These are phyloP conservation scores for Tauraco hartlaubi DNA, from an alignment of 2,797 vertebrate species.

Conservation along the genomic window DNA sequence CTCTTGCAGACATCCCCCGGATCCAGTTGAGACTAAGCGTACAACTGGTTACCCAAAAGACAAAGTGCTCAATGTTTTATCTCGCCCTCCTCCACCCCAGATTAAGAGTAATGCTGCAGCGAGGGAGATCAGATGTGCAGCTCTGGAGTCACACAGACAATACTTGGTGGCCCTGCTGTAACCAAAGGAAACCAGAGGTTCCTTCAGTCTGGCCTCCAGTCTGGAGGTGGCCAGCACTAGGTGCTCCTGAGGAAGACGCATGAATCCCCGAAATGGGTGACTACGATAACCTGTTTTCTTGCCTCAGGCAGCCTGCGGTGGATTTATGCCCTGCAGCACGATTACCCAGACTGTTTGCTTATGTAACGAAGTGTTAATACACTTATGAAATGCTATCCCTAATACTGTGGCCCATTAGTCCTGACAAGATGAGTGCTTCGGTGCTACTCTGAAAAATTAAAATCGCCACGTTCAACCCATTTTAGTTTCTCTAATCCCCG, in stretches of 20 bases:
- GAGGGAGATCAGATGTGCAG: background rate
- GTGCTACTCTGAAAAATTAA: constrained; percentile 58
- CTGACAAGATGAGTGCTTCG: constrained; percentile 17
- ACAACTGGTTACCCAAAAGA: background rate
- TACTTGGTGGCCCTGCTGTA: background rate
- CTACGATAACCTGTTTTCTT: background rate
- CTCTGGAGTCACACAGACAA: background rate
- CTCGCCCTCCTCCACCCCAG: background rate
- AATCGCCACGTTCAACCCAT: background rate
- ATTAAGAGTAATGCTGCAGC: background rate
- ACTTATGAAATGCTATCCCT: constrained; percentile 68
- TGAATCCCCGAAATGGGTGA: background rate
- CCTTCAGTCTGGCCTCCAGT: background rate
- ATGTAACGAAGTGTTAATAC: constrained; percentile 64
- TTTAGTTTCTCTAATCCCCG: background rate
- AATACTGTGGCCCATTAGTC: constrained; percentile 56
- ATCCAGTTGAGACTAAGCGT: background rate
- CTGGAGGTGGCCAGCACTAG: background rate
- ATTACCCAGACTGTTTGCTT: constrained; percentile 70
- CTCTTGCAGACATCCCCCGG: background rate
- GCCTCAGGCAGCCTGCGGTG: constrained; percentile 40
- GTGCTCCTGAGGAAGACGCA: background rate
- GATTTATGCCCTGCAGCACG: constrained; percentile 44
- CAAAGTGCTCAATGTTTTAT: background rate
- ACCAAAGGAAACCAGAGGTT: background rate